Percentiles rank a stretch among this genome's conserved stretches.
phyloP scores from a whole-genome alignment of 2,888 invertebrate genomes.

The Ornithoptera alexandrae region DNA sequence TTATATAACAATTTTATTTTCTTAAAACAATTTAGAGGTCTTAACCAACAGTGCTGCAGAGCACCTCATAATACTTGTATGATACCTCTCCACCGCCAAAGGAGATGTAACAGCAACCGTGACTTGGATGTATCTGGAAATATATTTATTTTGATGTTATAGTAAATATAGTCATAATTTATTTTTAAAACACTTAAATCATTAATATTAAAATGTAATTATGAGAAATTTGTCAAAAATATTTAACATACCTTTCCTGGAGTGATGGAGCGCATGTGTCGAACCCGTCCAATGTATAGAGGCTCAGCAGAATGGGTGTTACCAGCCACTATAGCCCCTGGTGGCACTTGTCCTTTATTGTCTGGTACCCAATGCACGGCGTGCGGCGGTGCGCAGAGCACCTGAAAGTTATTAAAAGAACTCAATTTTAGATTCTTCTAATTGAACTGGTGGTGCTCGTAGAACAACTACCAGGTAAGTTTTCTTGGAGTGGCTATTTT shows the following conservation, averaged over 20 bases:
- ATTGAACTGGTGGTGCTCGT: neutral
- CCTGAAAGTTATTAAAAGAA: constrained; percentile 42
- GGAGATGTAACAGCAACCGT: constrained; percentile 65
- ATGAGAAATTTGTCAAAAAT: neutral
- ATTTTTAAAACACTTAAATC: too few relatives aligned
- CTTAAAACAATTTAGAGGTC: neutral
- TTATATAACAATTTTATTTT: neutral
- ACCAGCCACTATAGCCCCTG: constrained; percentile 76
- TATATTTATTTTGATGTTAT: neutral
- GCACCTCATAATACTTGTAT: constrained; percentile 64
- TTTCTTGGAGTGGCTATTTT: too few relatives aligned
- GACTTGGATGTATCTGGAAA: constrained; percentile 64
- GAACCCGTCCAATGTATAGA: constrained; percentile 76
- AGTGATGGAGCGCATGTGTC: constrained; percentile 71
- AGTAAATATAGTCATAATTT: too few relatives aligned
- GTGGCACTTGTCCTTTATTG: constrained; percentile 72
- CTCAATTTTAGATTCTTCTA: neutral
- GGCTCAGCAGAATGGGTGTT: constrained; percentile 71
- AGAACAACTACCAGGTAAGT: too few relatives aligned
- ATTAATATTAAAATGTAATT: too few relatives aligned
- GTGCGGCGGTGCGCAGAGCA: constrained; percentile 56
- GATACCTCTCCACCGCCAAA: constrained; percentile 61
- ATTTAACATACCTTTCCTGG: constrained; percentile 77
- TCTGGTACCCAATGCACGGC: constrained; percentile 70
- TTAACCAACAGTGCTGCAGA: constrained; percentile 42